Base-by-base conservation (phyloP, 2,113 vertebrate species). In the Semicossyphus pulcher region DNA sequence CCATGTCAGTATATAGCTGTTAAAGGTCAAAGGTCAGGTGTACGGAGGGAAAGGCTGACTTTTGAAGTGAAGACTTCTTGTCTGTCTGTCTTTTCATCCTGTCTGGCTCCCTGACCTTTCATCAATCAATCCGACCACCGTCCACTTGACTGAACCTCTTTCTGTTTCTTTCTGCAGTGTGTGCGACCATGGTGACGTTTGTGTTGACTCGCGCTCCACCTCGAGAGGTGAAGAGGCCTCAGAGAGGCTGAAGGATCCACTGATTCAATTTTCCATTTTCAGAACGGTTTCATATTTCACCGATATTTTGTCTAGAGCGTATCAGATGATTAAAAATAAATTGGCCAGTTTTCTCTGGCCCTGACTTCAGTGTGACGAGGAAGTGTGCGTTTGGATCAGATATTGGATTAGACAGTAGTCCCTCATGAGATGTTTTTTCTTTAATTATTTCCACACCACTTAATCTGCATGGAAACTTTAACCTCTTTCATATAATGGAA, bases 291-390 rank as follows among this genome's bases (percentile, higher is more conserved):
- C 10, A 47, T 41, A 34, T 34, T 64, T 57, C 62, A 54, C 10
- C 18, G 11, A 39, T 20, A 45, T 73, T 72, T 57, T 34, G 12
- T 41, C 51, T 7, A 68, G 49, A 54, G 42, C 0, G 7, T 52
- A 45, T 48, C 21, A 60, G 58, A 62, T 74, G 25, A 68, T 74
- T 71, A 16, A 45, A 76, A 80, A 71, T 70, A 64, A 80, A 78
- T 42, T 37, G 42, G 3, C 26, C 34, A 32, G 39, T 51, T 64
- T 26, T 1, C 41, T 66, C 32, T 78, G 62, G 67, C 56, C 21
- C 41, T 45, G 29, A 71, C 47, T 69, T 71, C 16, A 56, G 10
- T 41, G 28, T 61, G 47, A 66, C 4, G 28, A 56, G 28, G 45
- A 79, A 58, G 31, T 28, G 21, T 31, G 36, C n/a, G 25, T 10